These are phyloP conservation scores for Aurelia aurita DNA, from an alignment of 30 jellyfish, hydroid and myxozoan genomes.

Conservation along the genomic window DNA sequence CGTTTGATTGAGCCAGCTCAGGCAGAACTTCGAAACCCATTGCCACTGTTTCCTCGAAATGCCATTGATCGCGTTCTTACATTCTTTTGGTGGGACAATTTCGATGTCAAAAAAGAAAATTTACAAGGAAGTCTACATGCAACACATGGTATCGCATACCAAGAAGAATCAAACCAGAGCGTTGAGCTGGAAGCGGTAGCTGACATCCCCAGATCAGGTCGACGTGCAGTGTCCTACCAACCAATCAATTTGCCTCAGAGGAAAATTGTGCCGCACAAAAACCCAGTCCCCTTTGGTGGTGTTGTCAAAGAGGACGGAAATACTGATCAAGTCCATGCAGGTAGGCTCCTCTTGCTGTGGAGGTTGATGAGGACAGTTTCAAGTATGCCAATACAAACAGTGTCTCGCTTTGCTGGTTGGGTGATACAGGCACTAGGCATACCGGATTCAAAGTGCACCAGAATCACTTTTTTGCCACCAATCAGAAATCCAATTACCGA, in stretches of 20 bases:
- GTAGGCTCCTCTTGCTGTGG: slow-evolving; percentile 17
- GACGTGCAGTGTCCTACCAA: slow-evolving; percentile 3
- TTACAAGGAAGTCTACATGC: slow-evolving; percentile 21
- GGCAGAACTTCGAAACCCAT: too few relatives aligned
- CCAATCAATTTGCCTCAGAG: slow-evolving; percentile 23
- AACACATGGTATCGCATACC: slow-evolving; percentile 31
- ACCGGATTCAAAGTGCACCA: slow-evolving; percentile 7
- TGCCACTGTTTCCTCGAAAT: too few relatives aligned
- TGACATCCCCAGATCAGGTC: slow-evolving; percentile 21
- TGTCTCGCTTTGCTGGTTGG: slow-evolving; percentile 31
- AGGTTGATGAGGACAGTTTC: background rate
- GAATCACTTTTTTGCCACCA: slow-evolving; percentile 52
- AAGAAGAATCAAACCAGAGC: slow-evolving; percentile 16
- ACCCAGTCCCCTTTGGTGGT: slow-evolving; percentile 26
- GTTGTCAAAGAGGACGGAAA: background rate
- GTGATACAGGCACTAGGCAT: slow-evolving; percentile 11
- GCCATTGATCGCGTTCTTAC: too few relatives aligned
- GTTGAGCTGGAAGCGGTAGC: background rate
- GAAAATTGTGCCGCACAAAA: slow-evolving; percentile 27
- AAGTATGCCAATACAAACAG: slow-evolving; percentile 5
- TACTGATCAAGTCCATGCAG: background rate
- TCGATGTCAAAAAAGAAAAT: slow-evolving; percentile 37
- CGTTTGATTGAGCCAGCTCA: too few relatives aligned
- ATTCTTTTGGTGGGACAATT: slow-evolving; percentile 14
- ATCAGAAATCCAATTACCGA: slow-evolving; percentile 45